Evolutionary conservation across 2,113 vertebrate genomes (phyloP), one percentile per base, ranked within the genome.

Genomic region (Passer domesticus): DNA sequence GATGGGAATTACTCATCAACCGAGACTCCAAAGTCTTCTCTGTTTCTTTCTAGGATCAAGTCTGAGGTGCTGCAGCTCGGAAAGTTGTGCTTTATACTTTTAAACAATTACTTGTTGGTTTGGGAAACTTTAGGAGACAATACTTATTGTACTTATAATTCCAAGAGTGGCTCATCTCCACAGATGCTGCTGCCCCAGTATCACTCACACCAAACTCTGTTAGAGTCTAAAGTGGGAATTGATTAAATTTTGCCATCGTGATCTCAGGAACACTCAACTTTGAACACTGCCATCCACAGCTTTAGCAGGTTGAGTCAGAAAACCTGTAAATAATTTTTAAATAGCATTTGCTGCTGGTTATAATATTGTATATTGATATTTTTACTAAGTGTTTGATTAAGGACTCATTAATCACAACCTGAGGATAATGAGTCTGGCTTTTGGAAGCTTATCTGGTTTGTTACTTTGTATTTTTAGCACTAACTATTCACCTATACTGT

Each of bases 291-390:
- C 84, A 87, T 70, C 56, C 78, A n/a, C 67, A 50, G 72, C 66
- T 87, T 82, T 28, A 88, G 78, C 60, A 41, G 5, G 39, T 15
- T 58, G 75, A 92, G 59, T 73, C 78, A 95, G 50, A 87, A 94
- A 90, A 90, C 79, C 68, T 66, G n/a, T n/a, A 94, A 83, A 79
- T 85, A 24, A 43, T 59, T 91, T 92, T 85, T 66, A 91, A 93
- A 91, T 66, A 74, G 77, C 62, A 79, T 52, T 85, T 94, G 23
- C 84, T 89, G 18, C 56, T 85, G 63, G 62, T 67, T 92, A 53
- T 83, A 87, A 39, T n/a, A 91, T 20, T 59, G 37, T n/a, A n/a
- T 53, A 86, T 59, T 67, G 90, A 58, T 73, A 73, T 73, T 90
- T 94, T 74, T 66, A 88, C 46, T 10, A 79, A 56, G 50, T 88